Evolutionary conservation across 2,888 invertebrate species (phyloP).

Genomic region (Empis stercorea): DNA sequence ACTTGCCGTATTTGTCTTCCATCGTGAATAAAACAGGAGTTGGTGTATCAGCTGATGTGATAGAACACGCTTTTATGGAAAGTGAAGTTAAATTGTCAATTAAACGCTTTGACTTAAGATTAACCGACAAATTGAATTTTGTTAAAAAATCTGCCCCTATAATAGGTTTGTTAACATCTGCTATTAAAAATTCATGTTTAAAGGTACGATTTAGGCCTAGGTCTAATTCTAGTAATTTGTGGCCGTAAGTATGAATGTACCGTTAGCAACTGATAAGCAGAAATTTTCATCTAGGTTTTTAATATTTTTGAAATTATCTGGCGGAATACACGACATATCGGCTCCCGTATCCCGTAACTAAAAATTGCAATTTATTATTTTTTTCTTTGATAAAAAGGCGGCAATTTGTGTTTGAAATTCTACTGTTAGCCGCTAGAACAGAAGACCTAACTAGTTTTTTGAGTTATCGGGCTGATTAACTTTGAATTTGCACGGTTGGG

Average conservation of each 20-base stretch:
- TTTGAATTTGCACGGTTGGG: neutral
- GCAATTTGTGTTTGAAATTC: neutral
- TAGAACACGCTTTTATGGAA: neutral
- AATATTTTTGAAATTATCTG: no score
- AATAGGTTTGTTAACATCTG: constrained; percentile 9
- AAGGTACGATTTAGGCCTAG: neutral
- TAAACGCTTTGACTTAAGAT: neutral
- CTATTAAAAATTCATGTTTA: constrained; percentile 6
- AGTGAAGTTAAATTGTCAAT: neutral
- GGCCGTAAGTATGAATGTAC: neutral
- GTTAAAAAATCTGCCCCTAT: constrained; percentile 10
- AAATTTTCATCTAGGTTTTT: neutral
- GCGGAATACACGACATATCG: neutral
- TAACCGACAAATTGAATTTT: constrained; percentile 6
- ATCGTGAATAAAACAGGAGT: neutral
- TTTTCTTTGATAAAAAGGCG: neutral
- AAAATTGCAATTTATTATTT: neutral
- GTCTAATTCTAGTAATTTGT: neutral
- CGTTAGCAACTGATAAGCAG: no score
- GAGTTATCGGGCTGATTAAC: no score
- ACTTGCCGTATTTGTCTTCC: neutral
- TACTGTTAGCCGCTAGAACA: neutral
- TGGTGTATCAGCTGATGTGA: neutral
- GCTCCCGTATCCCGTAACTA: neutral
- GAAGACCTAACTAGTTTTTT: neutral